Evolutionary conservation across 2,888 invertebrate genomes (phyloP).

Genomic region (Steinernema hermaphroditum): DNA sequence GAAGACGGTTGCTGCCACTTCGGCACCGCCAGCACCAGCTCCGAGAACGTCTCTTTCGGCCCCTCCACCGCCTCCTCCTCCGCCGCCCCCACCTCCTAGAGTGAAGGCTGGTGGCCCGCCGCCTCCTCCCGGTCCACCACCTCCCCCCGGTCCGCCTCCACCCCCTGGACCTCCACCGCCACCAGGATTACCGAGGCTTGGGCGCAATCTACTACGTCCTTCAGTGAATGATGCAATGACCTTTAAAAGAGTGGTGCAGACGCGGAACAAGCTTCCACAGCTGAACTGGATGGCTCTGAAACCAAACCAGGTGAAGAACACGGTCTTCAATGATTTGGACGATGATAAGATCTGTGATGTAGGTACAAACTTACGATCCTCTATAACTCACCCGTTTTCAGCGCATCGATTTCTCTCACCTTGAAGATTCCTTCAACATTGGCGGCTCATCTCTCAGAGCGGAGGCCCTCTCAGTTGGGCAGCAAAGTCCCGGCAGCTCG

Average conservation of each 20-base stretch:
- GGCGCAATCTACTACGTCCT: conserved; percentile 66
- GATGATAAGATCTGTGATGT: conserved; percentile 83
- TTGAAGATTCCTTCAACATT: conserved; percentile 94
- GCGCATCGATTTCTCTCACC: conserved; percentile 88
- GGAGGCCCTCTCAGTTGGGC: conserved; percentile 32
- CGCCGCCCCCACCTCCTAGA: conserved; percentile 66
- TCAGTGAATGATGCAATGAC: conserved; percentile 77
- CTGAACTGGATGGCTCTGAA: conserved; percentile 87
- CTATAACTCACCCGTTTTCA: conserved; percentile 49
- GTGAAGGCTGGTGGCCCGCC: conserved; percentile 66
- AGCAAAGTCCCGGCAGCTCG: conserved; percentile 41
- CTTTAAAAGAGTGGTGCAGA: conserved; percentile 92
- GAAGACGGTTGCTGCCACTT: conserved; percentile 28
- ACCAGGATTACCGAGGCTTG: conserved; percentile 43
- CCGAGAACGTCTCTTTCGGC: conserved; percentile 30
- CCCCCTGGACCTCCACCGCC: conserved; percentile 63
- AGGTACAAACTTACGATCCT: conserved; percentile 31
- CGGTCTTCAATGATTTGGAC: conserved; percentile 85
- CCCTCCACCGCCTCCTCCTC: conserved; percentile 65
- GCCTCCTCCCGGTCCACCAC: conserved; percentile 53
- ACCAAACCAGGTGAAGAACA: conserved; percentile 95
- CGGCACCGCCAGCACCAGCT: not conserved
- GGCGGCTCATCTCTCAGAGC: conserved; percentile 42
- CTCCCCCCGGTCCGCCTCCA: conserved; percentile 48
- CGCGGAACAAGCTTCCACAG: conserved; percentile 72